Evolutionary conservation across 2,797 vertebrate species (phyloP), one percentile per base, ranked within the genome.

Genomic region (Lagodon rhomboides): DNA sequence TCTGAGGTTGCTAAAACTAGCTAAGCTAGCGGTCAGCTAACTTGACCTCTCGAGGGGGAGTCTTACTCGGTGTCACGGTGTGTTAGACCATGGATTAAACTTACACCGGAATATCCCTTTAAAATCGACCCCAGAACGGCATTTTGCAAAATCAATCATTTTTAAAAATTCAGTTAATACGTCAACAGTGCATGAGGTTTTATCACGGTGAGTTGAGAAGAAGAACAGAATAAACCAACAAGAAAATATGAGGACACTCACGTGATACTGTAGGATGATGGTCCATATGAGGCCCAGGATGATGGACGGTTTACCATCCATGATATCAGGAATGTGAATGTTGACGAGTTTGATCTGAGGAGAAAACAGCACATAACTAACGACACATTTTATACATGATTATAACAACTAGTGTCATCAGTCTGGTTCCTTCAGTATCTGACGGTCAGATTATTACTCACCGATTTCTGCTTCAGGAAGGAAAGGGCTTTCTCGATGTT

Each of bases 221-320:
- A 12, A 53, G 1, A 69, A 30, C 34, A 51, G 5, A 59, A 30
- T 4, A 20, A n/a, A 62, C 3, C 6, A 27, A 18, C 43, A 56
- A 41, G 17, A 30, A 68, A 75, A 11, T 1, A 44, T 41, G 13
- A 61, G 54, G 2, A 49, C 87, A 95, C 97, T 96, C 88, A 99
- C 98, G 49, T 99, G 98, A 88, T 99, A 98, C 94, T 99, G 97
- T 59, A 98, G 94, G 85, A 99, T 98, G 93, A 99, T 97, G 51
- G 95, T 97, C 98, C 98, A 99, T 89, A 99, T 96, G 49, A 99
- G 94, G 77, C 98, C 98, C 83, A 99, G 96, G 90, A 99, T 97
- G 91, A 99, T 98, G 86, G 97, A 98, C 50, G 98, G 97, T 79
- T 96, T 99, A 41, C 98, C 98, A 72, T 98, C 97, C 65, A 97